These are phyloP conservation scores for Fragum fragum DNA, from an alignment of 2,888 invertebrate species.

Conservation along the genomic window DNA sequence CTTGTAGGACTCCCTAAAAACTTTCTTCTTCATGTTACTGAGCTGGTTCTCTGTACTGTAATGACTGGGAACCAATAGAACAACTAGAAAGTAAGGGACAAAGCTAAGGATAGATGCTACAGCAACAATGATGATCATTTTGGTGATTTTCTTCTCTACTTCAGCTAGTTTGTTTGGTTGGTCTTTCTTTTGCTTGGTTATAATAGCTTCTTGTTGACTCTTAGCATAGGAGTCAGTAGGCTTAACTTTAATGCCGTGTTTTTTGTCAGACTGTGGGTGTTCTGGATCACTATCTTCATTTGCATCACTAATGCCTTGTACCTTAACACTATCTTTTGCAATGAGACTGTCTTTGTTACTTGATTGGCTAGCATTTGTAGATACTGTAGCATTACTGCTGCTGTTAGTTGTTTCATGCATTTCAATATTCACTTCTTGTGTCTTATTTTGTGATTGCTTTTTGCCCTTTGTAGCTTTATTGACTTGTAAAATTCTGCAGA, in stretches of 20 bases:
- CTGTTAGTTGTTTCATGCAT: conserved; percentile 17
- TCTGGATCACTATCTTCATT: neutral
- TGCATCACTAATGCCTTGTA: neutral
- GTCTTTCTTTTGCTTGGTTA: neutral
- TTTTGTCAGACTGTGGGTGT: neutral
- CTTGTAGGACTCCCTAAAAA: conserved; percentile 19
- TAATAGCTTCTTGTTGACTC: neutral
- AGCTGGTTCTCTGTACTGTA: conserved; percentile 24
- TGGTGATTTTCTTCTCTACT: conserved; percentile 7
- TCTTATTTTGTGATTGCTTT: neutral
- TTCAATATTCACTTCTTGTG: conserved; percentile 13
- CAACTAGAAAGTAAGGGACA: conserved; percentile 18
- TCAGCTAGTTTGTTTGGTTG: conserved; percentile 7
- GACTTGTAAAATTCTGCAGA: conserved; percentile 3
- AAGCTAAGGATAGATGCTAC: conserved; percentile 21
- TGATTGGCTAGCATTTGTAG: conserved; percentile 5
- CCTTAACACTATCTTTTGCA: neutral
- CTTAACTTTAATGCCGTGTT: neutral
- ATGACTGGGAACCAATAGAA: conserved; percentile 18
- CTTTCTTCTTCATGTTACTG: conserved; percentile 31
- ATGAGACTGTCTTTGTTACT: neutral
- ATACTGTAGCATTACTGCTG: conserved; percentile 10
- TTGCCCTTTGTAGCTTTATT: conserved; percentile 10
- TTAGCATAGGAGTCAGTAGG: neutral
- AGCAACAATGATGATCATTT: conserved; percentile 15